Evolutionary conservation across 2,113 vertebrate genomes (phyloP).

Genomic region (Varanus salvator): DNA sequence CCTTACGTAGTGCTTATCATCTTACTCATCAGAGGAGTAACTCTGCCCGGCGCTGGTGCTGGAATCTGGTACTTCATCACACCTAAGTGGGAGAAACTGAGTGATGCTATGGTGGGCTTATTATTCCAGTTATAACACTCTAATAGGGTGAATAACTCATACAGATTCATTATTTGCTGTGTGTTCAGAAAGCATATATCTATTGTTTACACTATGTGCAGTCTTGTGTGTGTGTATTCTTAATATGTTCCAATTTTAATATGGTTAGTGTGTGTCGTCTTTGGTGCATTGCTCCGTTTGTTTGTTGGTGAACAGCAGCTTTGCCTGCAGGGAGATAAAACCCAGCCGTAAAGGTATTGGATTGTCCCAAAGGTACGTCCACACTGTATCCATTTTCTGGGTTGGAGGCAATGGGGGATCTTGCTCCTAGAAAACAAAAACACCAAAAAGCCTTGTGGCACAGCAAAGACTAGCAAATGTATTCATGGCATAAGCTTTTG

Average conservation of each 20-base stretch:
- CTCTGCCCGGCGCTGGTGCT: slow-evolving; percentile 91
- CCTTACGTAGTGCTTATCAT: slow-evolving; percentile 97
- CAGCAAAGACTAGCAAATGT: too few species aligned
- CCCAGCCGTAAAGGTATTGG: background rate
- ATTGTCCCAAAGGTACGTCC: background rate
- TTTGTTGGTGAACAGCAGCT: background rate
- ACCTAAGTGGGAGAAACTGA: slow-evolving; percentile 97
- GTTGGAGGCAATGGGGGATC: background rate
- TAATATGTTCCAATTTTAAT: background rate
- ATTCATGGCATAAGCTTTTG: too few species aligned
- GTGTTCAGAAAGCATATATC: background rate
- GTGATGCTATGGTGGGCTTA: slow-evolving; percentile 90
- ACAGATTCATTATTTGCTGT: background rate
- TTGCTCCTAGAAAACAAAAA: background rate
- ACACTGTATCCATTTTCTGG: background rate
- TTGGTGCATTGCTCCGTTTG: background rate
- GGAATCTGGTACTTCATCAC: slow-evolving; percentile 99
- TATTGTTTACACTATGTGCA: background rate
- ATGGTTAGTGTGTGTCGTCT: background rate
- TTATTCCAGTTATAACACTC: background rate
- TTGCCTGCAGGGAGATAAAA: background rate
- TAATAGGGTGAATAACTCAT: background rate
- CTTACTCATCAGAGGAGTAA: slow-evolving; percentile 93
- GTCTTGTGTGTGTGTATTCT: background rate
- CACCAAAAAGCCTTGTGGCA: too few species aligned